Base-by-base conservation (phyloP, 2,888 invertebrate species). In the Acleris sparsana region DNA sequence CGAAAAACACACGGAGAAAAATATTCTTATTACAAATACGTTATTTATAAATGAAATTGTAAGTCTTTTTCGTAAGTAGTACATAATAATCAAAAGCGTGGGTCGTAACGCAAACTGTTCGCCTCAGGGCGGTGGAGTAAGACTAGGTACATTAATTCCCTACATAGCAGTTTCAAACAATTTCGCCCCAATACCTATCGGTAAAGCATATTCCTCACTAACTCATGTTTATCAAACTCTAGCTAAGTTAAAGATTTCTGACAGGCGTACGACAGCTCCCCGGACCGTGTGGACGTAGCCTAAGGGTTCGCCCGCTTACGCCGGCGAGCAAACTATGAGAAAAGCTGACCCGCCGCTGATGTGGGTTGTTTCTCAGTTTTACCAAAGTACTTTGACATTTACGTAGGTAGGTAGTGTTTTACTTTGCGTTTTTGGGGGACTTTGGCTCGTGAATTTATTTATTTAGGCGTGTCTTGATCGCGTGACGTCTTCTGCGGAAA, bases 331-430 rank as follows among this genome's bases (percentile, higher is more conserved):
- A 64, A 68, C 68, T 68, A 66, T 66, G 62, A 61, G 57, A 56
- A 64, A 68, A 60, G 60, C 68, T 64, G 64, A 68, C 68, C 68
- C 64, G 51, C 46, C 56, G 60, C 64, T 68, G 64, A 64, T 64
- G 68, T 68, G 64, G 68, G 68, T 64, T 67, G 63, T 60, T 67
- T 59, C 63, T 63, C 67, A 63, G 67, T 63, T 68, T 64, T 66
- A 61, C 62, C 57, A 68, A 60, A 61, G 57, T 60, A 68, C 64
- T 61, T 62, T 64, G 64, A 60, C 64, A 66, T 66, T 66, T 66
- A 62, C 61, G 61, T 46, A 57, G 56, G 61, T 52, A 57, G 56
- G 62, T 53, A 57, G 33, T 25, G 43, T 62, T 62, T 52, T 62
- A 43, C 55, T 56, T 55, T 61, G 60, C 29, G 44, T 44, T 25